phyloP scores from a whole-genome alignment of 2,888 invertebrate species.

The Vannuccia rotundouncinata region DNA sequence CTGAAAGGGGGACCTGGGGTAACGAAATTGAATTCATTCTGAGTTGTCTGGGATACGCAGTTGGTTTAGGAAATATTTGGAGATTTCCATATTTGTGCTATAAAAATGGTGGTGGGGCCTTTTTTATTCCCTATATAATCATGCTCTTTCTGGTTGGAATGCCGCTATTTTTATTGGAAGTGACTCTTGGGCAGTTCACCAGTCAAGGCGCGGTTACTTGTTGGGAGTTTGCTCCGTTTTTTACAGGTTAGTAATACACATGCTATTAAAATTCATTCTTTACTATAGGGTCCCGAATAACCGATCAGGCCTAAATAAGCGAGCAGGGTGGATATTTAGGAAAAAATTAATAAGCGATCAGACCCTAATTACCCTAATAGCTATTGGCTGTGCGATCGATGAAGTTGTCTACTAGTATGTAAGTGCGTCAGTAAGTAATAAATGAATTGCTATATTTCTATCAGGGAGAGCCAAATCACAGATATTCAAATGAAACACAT shows the following conservation, averaged over 20 bases:
- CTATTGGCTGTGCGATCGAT: not conserved
- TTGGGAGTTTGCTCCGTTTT: slow-evolving; percentile 53
- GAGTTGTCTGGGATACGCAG: slow-evolving; percentile 49
- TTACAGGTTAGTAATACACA: slow-evolving; percentile 48
- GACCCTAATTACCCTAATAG: slow-evolving; percentile 10
- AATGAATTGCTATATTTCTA: not conserved
- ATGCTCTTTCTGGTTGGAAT: slow-evolving; percentile 54
- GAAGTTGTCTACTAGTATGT: not conserved
- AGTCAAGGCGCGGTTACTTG: slow-evolving; percentile 55
- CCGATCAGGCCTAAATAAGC: slow-evolving; percentile 22
- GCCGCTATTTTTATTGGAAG: slow-evolving; percentile 54
- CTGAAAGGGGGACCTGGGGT: slow-evolving; percentile 58
- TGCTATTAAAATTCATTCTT: not conserved
- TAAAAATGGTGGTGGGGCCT: slow-evolving; percentile 53
- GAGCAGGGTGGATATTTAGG: slow-evolving; percentile 22
- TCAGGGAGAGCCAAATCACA: not conserved
- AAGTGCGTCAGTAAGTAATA: not conserved
- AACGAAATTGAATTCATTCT: slow-evolving; percentile 60
- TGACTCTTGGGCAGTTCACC: slow-evolving; percentile 53
- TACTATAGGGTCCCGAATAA: slow-evolving; percentile 14
- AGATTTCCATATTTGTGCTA: slow-evolving; percentile 62
- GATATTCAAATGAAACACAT: not conserved
- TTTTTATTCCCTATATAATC: slow-evolving; percentile 53
- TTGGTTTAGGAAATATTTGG: slow-evolving; percentile 60
- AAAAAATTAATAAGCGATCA: slow-evolving; percentile 7